Conservation (phyloP, 2,888 invertebrate genomes). For the Nephrocerus scutellatus region DNA sequence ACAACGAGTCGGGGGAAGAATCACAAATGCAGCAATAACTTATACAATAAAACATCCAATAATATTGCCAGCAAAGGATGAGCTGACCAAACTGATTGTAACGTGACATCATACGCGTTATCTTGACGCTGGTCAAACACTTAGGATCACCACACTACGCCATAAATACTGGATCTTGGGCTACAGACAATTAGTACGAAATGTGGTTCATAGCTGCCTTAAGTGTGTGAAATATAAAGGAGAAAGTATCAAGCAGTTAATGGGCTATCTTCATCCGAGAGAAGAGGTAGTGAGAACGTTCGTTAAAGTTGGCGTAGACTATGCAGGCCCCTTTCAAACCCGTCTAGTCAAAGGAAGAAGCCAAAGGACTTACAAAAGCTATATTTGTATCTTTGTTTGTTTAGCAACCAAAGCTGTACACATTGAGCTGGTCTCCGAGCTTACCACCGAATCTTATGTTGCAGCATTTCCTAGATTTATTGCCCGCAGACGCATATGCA, state of each 20-base stretch:
- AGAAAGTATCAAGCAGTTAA: constrained; percentile 3
- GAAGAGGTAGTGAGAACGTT: constrained; percentile 7
- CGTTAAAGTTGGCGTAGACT: constrained; percentile 5
- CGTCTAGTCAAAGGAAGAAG: constrained; percentile 5
- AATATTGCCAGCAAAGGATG: not conserved
- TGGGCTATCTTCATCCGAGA: constrained; percentile 9
- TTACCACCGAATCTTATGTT: constrained; percentile 1
- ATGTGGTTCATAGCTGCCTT: constrained; percentile 7
- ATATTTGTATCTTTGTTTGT: constrained; percentile 8
- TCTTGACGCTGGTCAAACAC: not conserved
- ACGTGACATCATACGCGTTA: not conserved
- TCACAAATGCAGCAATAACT: not conserved
- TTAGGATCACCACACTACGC: not conserved
- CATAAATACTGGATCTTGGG: constrained; percentile 5
- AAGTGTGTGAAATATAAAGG: constrained; percentile 7
- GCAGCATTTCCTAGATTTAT: not conserved
- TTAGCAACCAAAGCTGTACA: constrained; percentile 12
- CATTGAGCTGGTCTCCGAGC: constrained; percentile 6
- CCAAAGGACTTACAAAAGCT: constrained; percentile 3
- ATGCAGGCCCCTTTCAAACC: constrained; percentile 3
- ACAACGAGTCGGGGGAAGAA: not conserved
- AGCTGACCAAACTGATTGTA: not conserved
- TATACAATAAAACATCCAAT: not conserved
- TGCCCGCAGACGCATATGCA: constrained; percentile 7
- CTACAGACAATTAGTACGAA: constrained; percentile 4